phyloP scores from a whole-genome alignment of 1,140 invertebrate genomes.

The Bicyclus anynana region DNA sequence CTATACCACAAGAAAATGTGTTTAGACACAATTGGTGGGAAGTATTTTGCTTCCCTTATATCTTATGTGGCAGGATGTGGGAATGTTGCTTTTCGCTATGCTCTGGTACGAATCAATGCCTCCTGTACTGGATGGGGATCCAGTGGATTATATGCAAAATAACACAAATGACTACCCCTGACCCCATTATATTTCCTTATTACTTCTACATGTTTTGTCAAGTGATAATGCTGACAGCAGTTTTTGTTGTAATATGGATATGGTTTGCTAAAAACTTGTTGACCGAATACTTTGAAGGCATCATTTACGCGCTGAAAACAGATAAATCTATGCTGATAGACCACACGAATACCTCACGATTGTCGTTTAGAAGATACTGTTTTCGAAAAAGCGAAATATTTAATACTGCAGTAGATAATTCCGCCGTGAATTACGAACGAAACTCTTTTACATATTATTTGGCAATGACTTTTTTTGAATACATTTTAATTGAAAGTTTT shows the following conservation, averaged over 20 bases:
- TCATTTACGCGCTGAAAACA: conserved; percentile 32
- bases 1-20: conserved; percentile 45
- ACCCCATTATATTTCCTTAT: conserved; percentile 60
- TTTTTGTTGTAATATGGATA: conserved; percentile 49
- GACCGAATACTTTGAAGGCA: conserved; percentile 47
- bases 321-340: too few species aligned
- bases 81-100: conserved; percentile 52
- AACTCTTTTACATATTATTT: conserved; percentile 9
- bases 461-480: conserved; percentile 24
- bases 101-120: conserved; percentile 57
- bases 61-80: conserved; percentile 53
- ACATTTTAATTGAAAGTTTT: conserved; percentile 26
- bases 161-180: conserved; percentile 45
- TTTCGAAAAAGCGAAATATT: conserved; percentile 65
- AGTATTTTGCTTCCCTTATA: conserved; percentile 66
- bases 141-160: conserved; percentile 64
- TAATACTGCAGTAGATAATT: conserved; percentile 36
- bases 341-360: conserved; percentile 27
- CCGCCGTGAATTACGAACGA: background rate
- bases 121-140: conserved; percentile 62
- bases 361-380: conserved; percentile 56
- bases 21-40: conserved; percentile 60
- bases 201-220: conserved; percentile 66
- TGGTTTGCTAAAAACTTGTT: conserved; percentile 44
- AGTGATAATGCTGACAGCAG: conserved; percentile 45